These are phyloP conservation scores for Sminthurinus aureus DNA, from an alignment of 2,888 invertebrate genomes.

Conservation along the genomic window DNA sequence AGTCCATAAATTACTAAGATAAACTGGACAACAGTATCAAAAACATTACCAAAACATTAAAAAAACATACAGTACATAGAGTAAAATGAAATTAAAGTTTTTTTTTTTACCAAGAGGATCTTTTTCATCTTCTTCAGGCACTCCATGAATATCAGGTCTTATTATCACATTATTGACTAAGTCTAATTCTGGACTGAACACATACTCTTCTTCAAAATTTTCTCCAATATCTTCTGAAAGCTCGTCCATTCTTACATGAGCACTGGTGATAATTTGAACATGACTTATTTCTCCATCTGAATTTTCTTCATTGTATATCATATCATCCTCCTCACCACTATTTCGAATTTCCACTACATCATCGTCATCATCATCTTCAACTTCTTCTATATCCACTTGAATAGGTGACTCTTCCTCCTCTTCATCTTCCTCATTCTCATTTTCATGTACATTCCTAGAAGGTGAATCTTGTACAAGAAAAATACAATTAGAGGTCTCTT, in stretches of 20 bases:
- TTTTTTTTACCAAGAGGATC: slow-evolving; percentile 26
- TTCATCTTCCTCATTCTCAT: neutral
- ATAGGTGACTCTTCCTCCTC: slow-evolving; percentile 1
- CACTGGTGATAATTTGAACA: slow-evolving; percentile 13
- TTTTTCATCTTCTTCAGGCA: slow-evolving; percentile 18
- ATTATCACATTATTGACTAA: slow-evolving; percentile 40
- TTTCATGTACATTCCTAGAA: neutral
- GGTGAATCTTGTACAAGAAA: neutral
- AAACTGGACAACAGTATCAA: too few relatives aligned
- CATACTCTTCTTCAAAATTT: slow-evolving; percentile 27
- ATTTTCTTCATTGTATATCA: neutral
- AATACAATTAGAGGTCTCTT: neutral
- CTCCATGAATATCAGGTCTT: slow-evolving; percentile 16
- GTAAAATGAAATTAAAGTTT: too few relatives aligned
- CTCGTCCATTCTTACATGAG: neutral
- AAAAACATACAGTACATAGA: too few relatives aligned
- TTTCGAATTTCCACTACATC: neutral
- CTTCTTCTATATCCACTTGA: slow-evolving; percentile 39
- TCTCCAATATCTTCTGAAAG: neutral
- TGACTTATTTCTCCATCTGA: slow-evolving; percentile 26
- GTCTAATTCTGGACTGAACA: slow-evolving; percentile 29
- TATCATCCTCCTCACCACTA: neutral
- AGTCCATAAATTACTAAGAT: too few relatives aligned
- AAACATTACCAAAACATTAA: neutral
- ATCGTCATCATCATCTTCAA: slow-evolving; percentile 17